Evolutionary conservation across 2,888 invertebrate genomes (phyloP).

Genomic region (Hypolimnas misippus): DNA sequence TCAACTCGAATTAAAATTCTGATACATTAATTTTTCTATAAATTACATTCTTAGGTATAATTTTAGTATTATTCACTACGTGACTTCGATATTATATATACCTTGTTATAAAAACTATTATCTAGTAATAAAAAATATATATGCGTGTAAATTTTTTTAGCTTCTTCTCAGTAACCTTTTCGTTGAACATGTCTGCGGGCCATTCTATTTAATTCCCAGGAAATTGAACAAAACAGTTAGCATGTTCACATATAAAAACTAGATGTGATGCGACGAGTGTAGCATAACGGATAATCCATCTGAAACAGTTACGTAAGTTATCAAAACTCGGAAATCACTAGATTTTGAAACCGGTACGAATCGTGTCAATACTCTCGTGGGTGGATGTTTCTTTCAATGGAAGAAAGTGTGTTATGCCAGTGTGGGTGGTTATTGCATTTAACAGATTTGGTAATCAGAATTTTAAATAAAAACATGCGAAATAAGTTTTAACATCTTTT

Average conservation of each 20-base stretch:
- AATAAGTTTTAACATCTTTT: background rate
- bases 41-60: background rate
- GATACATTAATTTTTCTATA: no score
- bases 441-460: conserved; percentile 11
- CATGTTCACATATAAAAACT: conserved; percentile 20
- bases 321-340: conserved; percentile 66
- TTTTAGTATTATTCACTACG: background rate
- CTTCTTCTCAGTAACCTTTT: background rate
- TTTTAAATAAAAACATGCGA: conserved; percentile 1
- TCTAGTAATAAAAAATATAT: no score
- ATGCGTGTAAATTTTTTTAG: background rate
- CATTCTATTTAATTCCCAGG: background rate
- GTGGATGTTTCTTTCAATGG: conserved; percentile 71
- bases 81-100: background rate
- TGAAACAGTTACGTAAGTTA: conserved; percentile 63
- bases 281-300: conserved; percentile 35
- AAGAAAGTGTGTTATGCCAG: conserved; percentile 67
- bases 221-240: conserved; percentile 10
- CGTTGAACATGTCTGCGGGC: background rate
- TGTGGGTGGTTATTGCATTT: conserved; percentile 47
- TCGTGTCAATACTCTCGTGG: conserved; percentile 73
- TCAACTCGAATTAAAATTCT: no score
- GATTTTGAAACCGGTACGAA: conserved; percentile 74
- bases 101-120: no score
- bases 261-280: conserved; percentile 27